Base-by-base conservation (phyloP, 2,888 invertebrate genomes). In the Pelosia muscerda region DNA sequence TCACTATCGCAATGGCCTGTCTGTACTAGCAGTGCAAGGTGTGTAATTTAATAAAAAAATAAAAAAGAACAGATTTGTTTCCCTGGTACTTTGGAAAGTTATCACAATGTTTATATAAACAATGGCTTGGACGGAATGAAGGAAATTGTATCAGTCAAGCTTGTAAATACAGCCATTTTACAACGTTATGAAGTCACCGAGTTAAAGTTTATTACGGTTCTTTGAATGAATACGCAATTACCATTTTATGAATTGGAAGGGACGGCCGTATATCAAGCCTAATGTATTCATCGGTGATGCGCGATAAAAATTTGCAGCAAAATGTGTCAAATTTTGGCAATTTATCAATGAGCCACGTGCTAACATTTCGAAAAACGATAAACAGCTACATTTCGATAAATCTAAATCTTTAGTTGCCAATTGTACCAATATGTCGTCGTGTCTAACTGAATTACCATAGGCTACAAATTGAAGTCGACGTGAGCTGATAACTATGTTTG, bases 51-150 rank as follows among this genome's bases (percentile, higher is more conserved):
- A n/a, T n/a, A n/a, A n/a, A n/a, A n/a, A n/a, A n/a, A n/a, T n/a
- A n/a, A n/a, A n/a, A n/a, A n/a, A n/a, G n/a, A n/a, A n/a, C 11
- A 0, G 25, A n/a, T 55, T 61, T 61, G 34, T 56, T 65, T 57
- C 6, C 28, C n/a, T 13, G 49, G 10, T 60, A 42, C n/a, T 23
- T 34, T 64, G 68, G 9, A 42, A 54, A 59, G 54, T 25, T 34
- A 31, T 64, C 60, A 26, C 53, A 60, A 54, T 63, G 56, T 68
- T 60, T 55, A n/a, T n/a, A n/a, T n/a, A 56, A 55, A 25, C 56
- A 49, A 53, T 28, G n/a, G 49, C 49, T 49, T n/a, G n/a, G n/a
- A n/a, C 49, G n/a, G 8, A 49, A 59, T n/a, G 19, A 31, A 58
- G 49, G 19, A 63, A 63, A 31, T 55, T 3, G 19, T 42, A 13